Base-by-base conservation (phyloP, 2,888 invertebrate genomes). In the Tuta absoluta region DNA sequence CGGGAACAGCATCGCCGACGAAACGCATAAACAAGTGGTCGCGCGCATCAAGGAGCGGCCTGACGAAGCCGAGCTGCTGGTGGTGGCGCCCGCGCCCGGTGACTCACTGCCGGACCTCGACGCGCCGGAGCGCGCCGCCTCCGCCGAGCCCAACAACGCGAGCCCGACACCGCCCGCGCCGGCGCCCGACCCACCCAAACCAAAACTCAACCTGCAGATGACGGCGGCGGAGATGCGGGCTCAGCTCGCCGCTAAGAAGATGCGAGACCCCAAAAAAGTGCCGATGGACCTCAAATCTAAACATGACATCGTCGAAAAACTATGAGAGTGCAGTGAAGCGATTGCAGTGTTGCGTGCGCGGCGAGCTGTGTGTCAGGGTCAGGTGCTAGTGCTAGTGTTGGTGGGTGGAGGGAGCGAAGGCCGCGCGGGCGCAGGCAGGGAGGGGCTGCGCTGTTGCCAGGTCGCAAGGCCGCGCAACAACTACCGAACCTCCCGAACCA, bases 11-110 rank as follows among this genome's bases (percentile, higher is more conserved):
- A 98, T 98, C 81, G 94, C 95, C 63, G 96, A 95, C 80, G 98
- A 98, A 91, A 96, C 96, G 71, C 98, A 98, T 91, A 97, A 97
- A 84, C 96, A 97, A 90, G 98, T 99, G 70, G 99, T 99, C 68
- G 95, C 96, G 79, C 94, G 98, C 71, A 98, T 99, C 81, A 98
- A 98, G 91, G 94, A 96, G 65, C 94, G 96, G 65, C 88, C 95
- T 4, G 95, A 95, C 76, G 97, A 98, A 83, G 98, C 98, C 11
- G 95, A 95, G 78, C 92, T 99, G 74, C 93, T 99, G 74, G 98
- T 99, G 67, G 95, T 97, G 68, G 95, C 96, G 79, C 93, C 94
- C 45, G 94, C 94, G 74, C 94, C 95, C 56, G 96, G 96, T 74
- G 93, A 93, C 70, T 93, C 94, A 73, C 82, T 88, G 92, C 96